These are phyloP conservation scores for Bugula neritina DNA, from an alignment of 2,888 invertebrate genomes.

Conservation along the genomic window DNA sequence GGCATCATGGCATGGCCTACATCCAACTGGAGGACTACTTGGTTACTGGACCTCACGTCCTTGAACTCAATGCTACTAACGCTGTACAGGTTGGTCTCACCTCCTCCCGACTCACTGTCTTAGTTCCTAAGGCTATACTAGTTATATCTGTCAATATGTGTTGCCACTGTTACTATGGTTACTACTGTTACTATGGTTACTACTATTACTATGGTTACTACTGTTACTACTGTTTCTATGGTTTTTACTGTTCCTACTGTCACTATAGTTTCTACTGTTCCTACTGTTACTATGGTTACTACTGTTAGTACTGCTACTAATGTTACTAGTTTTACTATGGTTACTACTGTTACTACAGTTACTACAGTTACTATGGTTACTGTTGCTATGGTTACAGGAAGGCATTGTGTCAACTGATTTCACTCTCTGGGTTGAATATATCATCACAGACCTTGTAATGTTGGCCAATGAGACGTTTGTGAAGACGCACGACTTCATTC, in stretches of 20 bases:
- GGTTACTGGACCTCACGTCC: constrained; percentile 15
- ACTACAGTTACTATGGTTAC: neutral
- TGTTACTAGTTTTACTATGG: neutral
- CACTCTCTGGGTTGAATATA: constrained; percentile 26
- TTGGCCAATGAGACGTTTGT: constrained; percentile 24
- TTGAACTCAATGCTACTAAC: constrained; percentile 2
- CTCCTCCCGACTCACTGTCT: neutral
- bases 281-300: neutral
- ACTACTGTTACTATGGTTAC: neutral
- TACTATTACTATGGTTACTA: neutral
- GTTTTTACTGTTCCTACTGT: neutral
- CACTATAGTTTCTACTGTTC: neutral
- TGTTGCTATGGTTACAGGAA: too few relatives aligned
- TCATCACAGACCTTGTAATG: neutral
- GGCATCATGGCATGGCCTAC: constrained; percentile 25
- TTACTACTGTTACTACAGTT: neutral
- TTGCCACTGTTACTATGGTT: neutral
- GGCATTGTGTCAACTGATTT: neutral
- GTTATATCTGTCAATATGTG: neutral
- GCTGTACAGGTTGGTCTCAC: neutral
- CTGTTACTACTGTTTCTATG: neutral
- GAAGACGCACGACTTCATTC: constrained; percentile 2
- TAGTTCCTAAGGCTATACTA: neutral
- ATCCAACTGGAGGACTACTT: neutral
- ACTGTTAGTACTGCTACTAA: neutral